phyloP scores from a whole-genome alignment of 2,113 vertebrate genomes.

The Otis tarda region DNA sequence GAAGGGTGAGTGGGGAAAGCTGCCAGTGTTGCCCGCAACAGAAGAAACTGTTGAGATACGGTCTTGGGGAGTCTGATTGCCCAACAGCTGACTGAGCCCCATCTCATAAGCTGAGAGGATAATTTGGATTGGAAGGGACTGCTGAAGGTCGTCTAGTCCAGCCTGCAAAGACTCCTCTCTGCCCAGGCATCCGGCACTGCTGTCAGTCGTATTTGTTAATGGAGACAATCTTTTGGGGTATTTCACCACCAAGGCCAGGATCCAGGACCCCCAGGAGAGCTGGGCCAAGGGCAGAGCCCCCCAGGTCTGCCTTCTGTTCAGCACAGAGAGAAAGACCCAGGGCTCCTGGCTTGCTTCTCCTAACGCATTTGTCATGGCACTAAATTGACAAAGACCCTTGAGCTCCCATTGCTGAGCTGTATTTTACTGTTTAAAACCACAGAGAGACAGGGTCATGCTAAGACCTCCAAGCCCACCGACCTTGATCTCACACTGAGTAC shows the following conservation, averaged over 20 bases:
- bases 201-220: not conserved
- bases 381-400: not conserved
- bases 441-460: not conserved
- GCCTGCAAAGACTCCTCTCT: not conserved
- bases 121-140: not conserved
- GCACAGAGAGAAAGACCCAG: not conserved
- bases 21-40: rapidly evolving
- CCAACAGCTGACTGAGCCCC: not conserved
- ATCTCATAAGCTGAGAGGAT: not conserved
- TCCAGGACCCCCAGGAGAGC: not conserved
- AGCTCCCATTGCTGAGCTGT: not conserved
- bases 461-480: not conserved
- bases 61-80: not conserved
- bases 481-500: not conserved
- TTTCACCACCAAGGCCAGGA: not conserved
- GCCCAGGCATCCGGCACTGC: not conserved
- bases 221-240: not conserved
- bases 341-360: not conserved
- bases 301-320: not conserved
- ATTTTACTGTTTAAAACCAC: not conserved
- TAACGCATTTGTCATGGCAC: not conserved
- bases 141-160: not conserved
- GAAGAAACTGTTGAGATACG: not conserved
- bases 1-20: not conserved
- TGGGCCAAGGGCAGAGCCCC: not conserved